phyloP scores from a whole-genome alignment of 2,888 invertebrate species.

The Patella ulyssiponensis region DNA sequence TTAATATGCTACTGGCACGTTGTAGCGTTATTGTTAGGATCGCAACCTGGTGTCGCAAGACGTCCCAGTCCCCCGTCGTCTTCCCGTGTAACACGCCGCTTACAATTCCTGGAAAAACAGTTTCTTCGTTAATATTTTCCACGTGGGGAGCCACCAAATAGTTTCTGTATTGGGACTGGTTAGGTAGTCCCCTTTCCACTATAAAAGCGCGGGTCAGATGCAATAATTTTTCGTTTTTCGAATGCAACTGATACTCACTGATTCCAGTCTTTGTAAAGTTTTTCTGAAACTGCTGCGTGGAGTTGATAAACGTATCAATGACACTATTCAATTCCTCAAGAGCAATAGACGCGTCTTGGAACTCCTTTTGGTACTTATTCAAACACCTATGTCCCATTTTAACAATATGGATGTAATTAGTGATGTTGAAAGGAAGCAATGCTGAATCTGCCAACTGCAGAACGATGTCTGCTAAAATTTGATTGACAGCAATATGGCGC shows the following conservation, averaged over 20 bases:
- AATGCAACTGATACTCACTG: conserved; percentile 61
- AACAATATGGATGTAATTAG: conserved; percentile 44
- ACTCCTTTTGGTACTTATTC: conserved; percentile 23
- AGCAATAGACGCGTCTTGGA: conserved; percentile 36
- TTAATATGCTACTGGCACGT: background rate
- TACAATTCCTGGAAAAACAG: conserved; percentile 58
- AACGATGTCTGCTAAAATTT: conserved; percentile 59
- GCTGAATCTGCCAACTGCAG: conserved; percentile 60
- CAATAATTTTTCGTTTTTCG: conserved; percentile 61
- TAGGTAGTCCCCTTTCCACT: conserved; percentile 51
- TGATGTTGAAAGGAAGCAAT: conserved; percentile 60
- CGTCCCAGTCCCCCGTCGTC: conserved; percentile 33
- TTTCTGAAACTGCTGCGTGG: background rate
- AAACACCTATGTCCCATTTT: conserved; percentile 43
- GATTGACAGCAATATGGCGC: conserved; percentile 57
- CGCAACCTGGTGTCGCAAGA: conserved; percentile 31
- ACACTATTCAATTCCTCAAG: conserved; percentile 26
- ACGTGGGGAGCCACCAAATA: conserved; percentile 59
- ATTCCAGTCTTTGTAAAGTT: conserved; percentile 22
- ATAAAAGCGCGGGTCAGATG: conserved; percentile 63
- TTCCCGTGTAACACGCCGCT: conserved; percentile 35
- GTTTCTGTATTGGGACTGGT: conserved; percentile 58
- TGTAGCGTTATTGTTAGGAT: background rate
- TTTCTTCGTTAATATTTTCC: conserved; percentile 54
- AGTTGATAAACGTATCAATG: conserved; percentile 8